Percentiles rank a stretch among this genome's conserved stretches.
Conservation (phyloP, 2,797 vertebrate genomes). For the Chrysolophus pictus region DNA sequence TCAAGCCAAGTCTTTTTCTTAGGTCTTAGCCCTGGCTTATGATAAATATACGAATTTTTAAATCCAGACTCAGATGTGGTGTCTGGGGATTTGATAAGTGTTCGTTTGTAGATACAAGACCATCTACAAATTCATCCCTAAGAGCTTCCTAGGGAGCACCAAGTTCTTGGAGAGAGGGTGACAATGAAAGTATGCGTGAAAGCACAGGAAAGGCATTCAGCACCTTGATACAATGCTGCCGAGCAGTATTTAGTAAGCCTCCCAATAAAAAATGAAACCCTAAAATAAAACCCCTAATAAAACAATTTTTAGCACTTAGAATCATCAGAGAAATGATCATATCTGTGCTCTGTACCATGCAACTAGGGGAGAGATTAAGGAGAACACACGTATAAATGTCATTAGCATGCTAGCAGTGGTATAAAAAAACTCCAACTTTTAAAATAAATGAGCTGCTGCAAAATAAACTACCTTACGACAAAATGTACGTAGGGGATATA, state of each 20-base stretch:
- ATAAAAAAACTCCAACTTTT: conserved; percentile 72
- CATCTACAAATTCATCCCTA: not conserved
- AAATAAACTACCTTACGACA: conserved; percentile 78
- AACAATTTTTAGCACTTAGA: conserved; percentile 1
- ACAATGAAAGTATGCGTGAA: not conserved
- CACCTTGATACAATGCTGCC: not conserved
- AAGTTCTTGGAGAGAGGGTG: not conserved
- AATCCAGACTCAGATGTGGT: not conserved
- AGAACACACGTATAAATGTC: conserved; percentile 71
- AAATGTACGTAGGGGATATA: conserved; percentile 80
- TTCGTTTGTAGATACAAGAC: fast-evolving
- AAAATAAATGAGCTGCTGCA: conserved; percentile 83
- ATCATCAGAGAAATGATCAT: conserved; percentile 10
- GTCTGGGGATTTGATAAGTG: fast-evolving
- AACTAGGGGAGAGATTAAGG: conserved; percentile 67
- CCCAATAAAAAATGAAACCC: conserved; percentile 40
- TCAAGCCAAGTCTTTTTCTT: not conserved
- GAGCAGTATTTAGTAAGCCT: conserved; percentile 46
- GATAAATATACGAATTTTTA: not conserved
- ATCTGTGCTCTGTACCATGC: conserved; percentile 13
- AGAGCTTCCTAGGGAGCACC: not conserved
- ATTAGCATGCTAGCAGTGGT: conserved; percentile 73
- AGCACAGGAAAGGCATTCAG: not conserved
- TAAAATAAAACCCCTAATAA: conserved; percentile 3
- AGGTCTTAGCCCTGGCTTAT: not conserved